A percentile compares a stretch with the other conserved stretches of the same genome.
These are phyloP conservation scores for Hypothenemus hampei DNA, from an alignment of 1,140 invertebrate genomes.

Conservation along the genomic window DNA sequence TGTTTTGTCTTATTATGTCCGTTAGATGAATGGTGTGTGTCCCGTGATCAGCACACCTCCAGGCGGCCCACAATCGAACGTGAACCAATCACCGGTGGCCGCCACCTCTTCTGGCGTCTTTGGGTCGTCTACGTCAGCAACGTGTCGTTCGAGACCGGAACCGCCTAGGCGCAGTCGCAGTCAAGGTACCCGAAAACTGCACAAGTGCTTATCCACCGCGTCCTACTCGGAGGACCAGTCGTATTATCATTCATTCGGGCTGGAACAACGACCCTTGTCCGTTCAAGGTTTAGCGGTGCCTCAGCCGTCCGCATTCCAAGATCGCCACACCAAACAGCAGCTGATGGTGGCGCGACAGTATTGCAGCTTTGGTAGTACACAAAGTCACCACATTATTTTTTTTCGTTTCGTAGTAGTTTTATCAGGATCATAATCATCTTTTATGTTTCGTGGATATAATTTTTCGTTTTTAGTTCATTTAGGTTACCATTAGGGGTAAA, in stretches of 20 bases:
- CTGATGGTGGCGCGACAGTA: constrained; percentile 78
- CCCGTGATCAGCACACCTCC: constrained; percentile 38
- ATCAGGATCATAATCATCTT: too few species aligned
- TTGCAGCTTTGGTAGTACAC: constrained; percentile 91
- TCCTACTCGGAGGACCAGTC: constrained; percentile 62
- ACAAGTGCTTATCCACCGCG: constrained; percentile 79
- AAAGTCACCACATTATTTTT: constrained; percentile 48
- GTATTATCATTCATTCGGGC: constrained; percentile 41
- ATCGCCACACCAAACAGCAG: constrained; percentile 49
- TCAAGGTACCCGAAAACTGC: constrained; percentile 86
- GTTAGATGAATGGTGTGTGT: constrained; percentile 45
- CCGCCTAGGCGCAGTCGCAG: constrained; percentile 65
- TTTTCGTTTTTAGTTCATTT: too few species aligned
- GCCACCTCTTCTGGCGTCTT: constrained; percentile 39
- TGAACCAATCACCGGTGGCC: constrained; percentile 33
- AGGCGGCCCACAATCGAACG: constrained; percentile 27
- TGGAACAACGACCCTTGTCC: constrained; percentile 47
- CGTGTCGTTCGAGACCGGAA: constrained; percentile 41
- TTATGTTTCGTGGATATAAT: too few species aligned
- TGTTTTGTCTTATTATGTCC: constrained; percentile 24
- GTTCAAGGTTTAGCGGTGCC: constrained; percentile 28
- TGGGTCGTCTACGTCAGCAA: too few species aligned
- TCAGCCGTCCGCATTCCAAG: constrained; percentile 40
- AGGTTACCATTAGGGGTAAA: too few species aligned
- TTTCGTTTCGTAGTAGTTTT: background rate